Percentiles rank a stretch among this genome's conserved stretches.
Evolutionary conservation across 2,888 invertebrate species (phyloP).

Genomic region (Lasioglossum calceatum): DNA sequence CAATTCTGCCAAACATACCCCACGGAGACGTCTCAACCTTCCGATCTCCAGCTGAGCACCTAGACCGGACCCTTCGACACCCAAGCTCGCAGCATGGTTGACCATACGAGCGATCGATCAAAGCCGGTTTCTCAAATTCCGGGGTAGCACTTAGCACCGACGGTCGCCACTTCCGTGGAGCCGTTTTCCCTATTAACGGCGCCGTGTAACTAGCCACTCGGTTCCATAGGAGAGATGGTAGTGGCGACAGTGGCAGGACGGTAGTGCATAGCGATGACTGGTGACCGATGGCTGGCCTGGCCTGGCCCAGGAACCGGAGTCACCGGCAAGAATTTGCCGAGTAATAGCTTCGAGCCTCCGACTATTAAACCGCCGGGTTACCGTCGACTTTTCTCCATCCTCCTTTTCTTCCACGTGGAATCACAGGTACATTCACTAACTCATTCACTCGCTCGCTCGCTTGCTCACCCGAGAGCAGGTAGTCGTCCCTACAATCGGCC

Average conservation of each 20-base stretch:
- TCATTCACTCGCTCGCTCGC: conserved; percentile 13
- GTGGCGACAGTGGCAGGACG: conserved; percentile 68
- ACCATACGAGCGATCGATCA: conserved; percentile 1
- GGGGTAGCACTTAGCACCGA: neutral
- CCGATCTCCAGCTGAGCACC: conserved; percentile 5
- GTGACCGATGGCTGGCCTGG: conserved; percentile 60
- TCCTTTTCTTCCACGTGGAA: conserved; percentile 33
- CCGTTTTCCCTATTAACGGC: neutral
- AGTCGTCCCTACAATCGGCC: conserved; percentile 73
- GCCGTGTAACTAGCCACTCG: neutral
- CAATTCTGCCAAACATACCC: neutral
- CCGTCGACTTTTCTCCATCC: conserved; percentile 58
- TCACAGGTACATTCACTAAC: neutral
- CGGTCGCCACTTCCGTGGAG: conserved; percentile 9
- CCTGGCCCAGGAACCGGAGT: conserved; percentile 51
- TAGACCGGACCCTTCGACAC: neutral
- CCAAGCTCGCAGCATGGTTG: neutral
- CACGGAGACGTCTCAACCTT: neutral
- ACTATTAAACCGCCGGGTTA: conserved; percentile 74
- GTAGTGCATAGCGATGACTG: conserved; percentile 74
- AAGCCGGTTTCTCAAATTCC: conserved; percentile 14
- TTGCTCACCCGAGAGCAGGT: conserved; percentile 74
- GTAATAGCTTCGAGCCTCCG: conserved; percentile 80
- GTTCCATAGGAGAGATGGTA: neutral
- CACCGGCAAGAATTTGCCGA: conserved; percentile 82